Evolutionary conservation across 2,888 invertebrate genomes (phyloP).

Genomic region (Phoronis australis): DNA sequence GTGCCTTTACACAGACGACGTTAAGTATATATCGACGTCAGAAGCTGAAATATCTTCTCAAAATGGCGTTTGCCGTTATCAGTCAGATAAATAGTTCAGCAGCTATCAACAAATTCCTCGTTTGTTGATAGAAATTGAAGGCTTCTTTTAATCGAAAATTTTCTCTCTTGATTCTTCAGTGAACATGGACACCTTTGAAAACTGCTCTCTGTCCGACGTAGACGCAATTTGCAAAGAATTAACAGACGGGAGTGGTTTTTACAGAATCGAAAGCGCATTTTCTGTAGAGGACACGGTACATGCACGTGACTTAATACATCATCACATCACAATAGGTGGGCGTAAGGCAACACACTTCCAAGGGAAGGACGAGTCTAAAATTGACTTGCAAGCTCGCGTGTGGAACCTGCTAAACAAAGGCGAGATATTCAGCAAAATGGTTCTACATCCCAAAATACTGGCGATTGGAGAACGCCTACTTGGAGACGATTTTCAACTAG

Average conservation of each 20-base stretch:
- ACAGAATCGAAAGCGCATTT: not conserved
- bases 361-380: not conserved
- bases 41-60: no score
- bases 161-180: no score
- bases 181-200: not conserved
- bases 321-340: not conserved
- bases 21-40: no score
- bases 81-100: no score
- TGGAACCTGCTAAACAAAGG: conserved; percentile 2
- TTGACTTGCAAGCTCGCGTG: not conserved
- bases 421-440: not conserved
- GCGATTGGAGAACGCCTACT: not conserved
- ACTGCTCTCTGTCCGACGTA: not conserved
- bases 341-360: conserved; percentile 1
- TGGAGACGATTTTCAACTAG: conserved; percentile 1
- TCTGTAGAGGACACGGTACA: conserved; percentile 1
- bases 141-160: no score
- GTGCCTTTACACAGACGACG: no score
- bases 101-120: no score
- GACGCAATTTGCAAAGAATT: not conserved
- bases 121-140: no score
- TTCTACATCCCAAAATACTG: not conserved
- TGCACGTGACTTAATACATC: not conserved
- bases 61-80: no score
- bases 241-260: not conserved